Conservation (phyloP, 2,797 vertebrate species). For the Huso huso region DNA sequence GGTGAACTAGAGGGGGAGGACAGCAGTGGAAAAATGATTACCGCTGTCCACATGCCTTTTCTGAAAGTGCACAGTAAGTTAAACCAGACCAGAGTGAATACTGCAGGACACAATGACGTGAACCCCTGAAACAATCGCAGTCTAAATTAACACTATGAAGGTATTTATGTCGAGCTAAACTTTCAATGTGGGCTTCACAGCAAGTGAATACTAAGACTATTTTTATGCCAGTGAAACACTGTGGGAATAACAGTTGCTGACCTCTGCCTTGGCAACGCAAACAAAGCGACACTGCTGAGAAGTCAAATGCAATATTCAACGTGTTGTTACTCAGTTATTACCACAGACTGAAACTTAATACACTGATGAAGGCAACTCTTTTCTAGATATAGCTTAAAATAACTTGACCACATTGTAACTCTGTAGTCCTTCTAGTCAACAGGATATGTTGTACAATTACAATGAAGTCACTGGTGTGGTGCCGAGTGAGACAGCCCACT, state of each 20-base stretch:
- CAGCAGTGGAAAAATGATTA: too few relatives aligned
- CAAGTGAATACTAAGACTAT: neutral
- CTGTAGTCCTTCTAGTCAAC: too few relatives aligned
- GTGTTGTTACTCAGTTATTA: neutral
- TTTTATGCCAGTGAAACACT: slow-evolving; percentile 3
- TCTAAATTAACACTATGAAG: neutral
- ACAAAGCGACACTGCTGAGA: neutral
- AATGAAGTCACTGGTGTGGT: too few relatives aligned
- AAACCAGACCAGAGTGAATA: too few relatives aligned
- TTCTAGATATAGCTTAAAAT: too few relatives aligned
- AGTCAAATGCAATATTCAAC: neutral
- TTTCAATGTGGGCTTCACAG: neutral
- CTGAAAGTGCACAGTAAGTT: too few relatives aligned
- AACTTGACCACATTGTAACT: too few relatives aligned
- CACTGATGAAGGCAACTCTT: neutral
- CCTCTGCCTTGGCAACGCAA: neutral
- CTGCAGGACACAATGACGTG: neutral
- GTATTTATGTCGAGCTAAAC: neutral
- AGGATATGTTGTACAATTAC: too few relatives aligned
- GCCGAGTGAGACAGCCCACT: too few relatives aligned
- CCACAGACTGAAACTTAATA: neutral
- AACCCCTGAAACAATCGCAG: neutral
- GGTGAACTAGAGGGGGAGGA: too few relatives aligned
- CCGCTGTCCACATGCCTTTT: too few relatives aligned
- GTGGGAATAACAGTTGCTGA: neutral